Base-by-base conservation (phyloP, 2,797 vertebrate species). In the Selene dorsalis region DNA sequence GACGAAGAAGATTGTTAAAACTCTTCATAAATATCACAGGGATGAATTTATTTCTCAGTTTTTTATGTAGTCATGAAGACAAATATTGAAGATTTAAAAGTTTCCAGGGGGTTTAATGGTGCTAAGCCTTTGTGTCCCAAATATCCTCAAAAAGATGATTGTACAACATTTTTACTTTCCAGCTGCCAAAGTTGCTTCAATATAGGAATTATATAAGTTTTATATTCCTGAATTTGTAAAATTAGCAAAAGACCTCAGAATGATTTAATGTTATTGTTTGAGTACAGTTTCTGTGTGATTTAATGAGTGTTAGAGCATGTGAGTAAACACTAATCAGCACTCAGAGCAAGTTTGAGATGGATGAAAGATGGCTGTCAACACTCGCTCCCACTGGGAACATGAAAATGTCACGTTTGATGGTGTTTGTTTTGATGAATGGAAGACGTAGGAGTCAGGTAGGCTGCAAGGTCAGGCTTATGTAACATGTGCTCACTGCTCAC, bases 391-490 rank as follows among this genome's bases (percentile, higher is more conserved):
- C 8, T 0, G 20, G 22, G 28, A 24, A 18, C 38, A 61, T 20
- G 16, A 13, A 75, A 60, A 53, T 39, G 24, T 66, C 20, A 67
- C 9, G 10, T 20, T 4, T 11, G 20, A 50, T 12, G 48, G 48
- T 50, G 48, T 50, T 50, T 50, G 48, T 50, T 50, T 50, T 22
- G 48, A 50, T 50, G 48, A 22, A 50, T 50, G 48, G n/a, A 48
- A 48, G 18, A 24, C 11, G 56, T 39, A 4, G 22, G 48, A n/a
- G 22, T 3, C 13, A 28, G 13, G 41, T 6, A 20, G 5, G 45
- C 32, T 4, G 50, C 22, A 47, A 12, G 6, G 4, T 12, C 8
- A 53, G 6, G 9, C 0, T 72, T 28, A 30, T 73, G 38, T 20
- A 16, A 65, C 28, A 26, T 30, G 16, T 20, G 1, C 9, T 8